These are phyloP conservation scores for Aptenodytes forsteri DNA, from an alignment of 2,113 vertebrate species.

Conservation along the genomic window DNA sequence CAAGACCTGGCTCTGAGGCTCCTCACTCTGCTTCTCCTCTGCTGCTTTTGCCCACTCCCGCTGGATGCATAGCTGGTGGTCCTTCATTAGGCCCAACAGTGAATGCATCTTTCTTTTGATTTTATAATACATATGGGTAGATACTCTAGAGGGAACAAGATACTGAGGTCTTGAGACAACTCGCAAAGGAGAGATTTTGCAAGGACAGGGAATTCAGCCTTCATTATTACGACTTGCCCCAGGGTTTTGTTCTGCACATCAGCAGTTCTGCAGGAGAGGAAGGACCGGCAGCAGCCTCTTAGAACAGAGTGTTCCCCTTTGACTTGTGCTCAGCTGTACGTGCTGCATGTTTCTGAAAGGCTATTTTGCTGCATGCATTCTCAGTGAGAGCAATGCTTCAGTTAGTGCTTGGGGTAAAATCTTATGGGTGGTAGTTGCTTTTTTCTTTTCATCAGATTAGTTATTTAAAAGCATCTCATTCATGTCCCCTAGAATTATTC, in stretches of 20 bases:
- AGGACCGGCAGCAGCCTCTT: neutral
- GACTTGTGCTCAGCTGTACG: neutral
- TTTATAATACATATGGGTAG: neutral
- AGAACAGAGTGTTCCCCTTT: neutral
- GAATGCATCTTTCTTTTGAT: neutral
- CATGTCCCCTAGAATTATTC: neutral
- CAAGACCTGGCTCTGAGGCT: neutral
- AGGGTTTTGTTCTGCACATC: neutral
- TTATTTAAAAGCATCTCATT: constrained; percentile 11
- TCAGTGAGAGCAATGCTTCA: neutral
- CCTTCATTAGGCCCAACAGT: rapidly evolving
- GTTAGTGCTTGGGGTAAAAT: neutral
- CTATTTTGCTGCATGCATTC: neutral
- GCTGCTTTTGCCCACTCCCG: neutral
- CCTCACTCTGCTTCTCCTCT: neutral
- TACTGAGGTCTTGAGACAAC: neutral
- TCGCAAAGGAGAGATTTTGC: neutral
- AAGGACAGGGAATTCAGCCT: constrained; percentile 1
- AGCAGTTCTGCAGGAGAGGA: neutral
- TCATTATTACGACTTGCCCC: neutral
- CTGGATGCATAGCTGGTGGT: neutral
- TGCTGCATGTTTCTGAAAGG: neutral
- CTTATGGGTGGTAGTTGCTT: neutral
- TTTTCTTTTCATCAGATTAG: neutral
- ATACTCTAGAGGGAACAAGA: neutral